Evolutionary conservation across 2,113 vertebrate genomes (phyloP).

Genomic region (Hassar affinis): DNA sequence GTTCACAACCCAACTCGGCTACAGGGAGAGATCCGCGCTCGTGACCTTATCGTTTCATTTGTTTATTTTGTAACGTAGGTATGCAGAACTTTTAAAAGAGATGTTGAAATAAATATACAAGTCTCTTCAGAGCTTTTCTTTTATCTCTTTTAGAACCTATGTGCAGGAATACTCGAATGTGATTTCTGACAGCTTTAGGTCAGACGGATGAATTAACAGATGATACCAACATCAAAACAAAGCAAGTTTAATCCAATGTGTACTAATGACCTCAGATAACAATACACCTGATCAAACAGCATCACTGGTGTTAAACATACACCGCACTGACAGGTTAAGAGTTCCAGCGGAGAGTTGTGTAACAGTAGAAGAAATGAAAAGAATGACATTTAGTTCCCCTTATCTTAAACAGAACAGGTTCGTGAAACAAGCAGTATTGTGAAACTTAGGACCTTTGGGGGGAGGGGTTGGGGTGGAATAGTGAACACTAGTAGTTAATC

Average conservation of each 20-base stretch:
- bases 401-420: neutral
- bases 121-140: too few relatives aligned
- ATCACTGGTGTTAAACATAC: neutral
- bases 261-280: neutral
- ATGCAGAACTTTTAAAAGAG: too few relatives aligned
- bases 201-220: neutral
- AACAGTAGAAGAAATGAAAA: neutral
- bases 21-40: too few relatives aligned
- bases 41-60: too few relatives aligned
- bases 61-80: too few relatives aligned
- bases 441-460: neutral
- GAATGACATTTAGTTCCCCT: neutral
- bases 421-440: neutral
- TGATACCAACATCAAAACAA: constrained; percentile 3
- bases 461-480: neutral
- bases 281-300: neutral
- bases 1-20: neutral
- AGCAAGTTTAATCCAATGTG: constrained; percentile 37
- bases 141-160: too few relatives aligned
- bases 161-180: too few relatives aligned
- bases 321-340: neutral
- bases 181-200: too few relatives aligned
- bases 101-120: too few relatives aligned
- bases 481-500: neutral
- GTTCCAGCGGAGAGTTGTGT: constrained; percentile 20